Evolutionary conservation across 2,797 vertebrate species (phyloP), one percentile per base, ranked within the genome.

Genomic region (Podargus strigoides): DNA sequence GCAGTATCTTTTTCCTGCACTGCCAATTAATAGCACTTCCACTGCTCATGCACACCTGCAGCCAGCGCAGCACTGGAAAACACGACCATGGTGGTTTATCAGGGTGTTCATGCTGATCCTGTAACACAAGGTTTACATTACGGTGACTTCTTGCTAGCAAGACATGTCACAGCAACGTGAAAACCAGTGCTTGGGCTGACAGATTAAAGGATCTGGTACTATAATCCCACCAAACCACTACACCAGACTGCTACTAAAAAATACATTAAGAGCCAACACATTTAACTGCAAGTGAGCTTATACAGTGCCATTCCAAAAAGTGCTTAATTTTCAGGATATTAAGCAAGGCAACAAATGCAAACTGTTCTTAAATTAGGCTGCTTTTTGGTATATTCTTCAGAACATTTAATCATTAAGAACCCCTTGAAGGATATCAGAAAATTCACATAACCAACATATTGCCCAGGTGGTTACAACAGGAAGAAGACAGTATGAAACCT

Each of bases 401-500:
- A 86, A 79, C 3, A 4, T 63, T 73, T 69, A 77, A 4, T 19
- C 27, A 88, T 4, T 84, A 94, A 86, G 73, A 78, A 67, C 66
- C 62, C 59, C 78, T 52, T 75, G 82, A 12, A 89, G 5, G 50
- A 70, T 39, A 80, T 36, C 44, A 77, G 83, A 85, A 96, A 95
- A 91, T 67, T 55, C 75, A 96, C n/a, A 63, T 49, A 50, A 81
- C 26, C 41, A 49, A 28, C 26, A 15, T 30, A 67, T 7, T n/a
- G 64, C 81, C 42, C 90, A 84, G 62, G 80, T 85, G 64, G 85
- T 95, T 90, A 66, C 37, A 95, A 93, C 34, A 96, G 92, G 89
- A 89, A 94, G 94, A 94, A 94, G 96, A 96, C 88, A 92, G 78
- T 74, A 74, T 72, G 80, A 97, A 97, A 97, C 97, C 97, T 98